phyloP scores from a whole-genome alignment of 1,140 invertebrate species.

The Aradophagus sp. region DNA sequence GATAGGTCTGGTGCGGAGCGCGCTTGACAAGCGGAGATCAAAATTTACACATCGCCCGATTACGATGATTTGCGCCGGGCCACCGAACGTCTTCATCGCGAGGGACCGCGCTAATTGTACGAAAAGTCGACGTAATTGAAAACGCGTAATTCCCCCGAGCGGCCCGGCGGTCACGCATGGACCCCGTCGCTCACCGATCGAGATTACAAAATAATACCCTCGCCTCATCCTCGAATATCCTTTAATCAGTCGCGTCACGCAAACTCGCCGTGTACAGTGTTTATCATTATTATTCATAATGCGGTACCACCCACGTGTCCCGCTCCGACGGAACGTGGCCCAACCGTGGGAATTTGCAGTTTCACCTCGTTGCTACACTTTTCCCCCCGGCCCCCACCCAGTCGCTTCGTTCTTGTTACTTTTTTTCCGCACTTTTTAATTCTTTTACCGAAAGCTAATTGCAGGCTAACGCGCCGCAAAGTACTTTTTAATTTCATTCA shows the following conservation, averaged over 20 bases:
- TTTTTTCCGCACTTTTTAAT: background rate
- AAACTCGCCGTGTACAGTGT: conserved; percentile 47
- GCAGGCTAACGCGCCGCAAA: conserved; percentile 11
- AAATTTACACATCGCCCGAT: too few species aligned
- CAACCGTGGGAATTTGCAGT: conserved; percentile 54
- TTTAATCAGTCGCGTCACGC: conserved; percentile 66
- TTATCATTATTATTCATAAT: conserved; percentile 63
- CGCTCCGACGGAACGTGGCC: conserved; percentile 10
- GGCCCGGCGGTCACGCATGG: conserved; percentile 32
- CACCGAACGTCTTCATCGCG: too few species aligned
- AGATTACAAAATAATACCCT: conserved; percentile 53
- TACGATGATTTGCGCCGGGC: too few species aligned
- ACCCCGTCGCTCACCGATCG: conserved; percentile 20
- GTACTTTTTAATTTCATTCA: conserved; percentile 19
- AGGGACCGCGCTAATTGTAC: conserved; percentile 13
- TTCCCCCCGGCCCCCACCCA: background rate
- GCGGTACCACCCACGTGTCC: conserved; percentile 61
- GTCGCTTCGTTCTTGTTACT: background rate
- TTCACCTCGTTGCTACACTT: conserved; percentile 6
- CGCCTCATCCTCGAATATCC: conserved; percentile 51
- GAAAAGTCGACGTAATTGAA: conserved; percentile 36
- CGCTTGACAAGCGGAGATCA: background rate
- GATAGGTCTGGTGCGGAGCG: too few species aligned
- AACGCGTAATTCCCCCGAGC: conserved; percentile 32
- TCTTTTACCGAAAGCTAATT: conserved; percentile 17